Evolutionary conservation across 2,888 invertebrate genomes (phyloP).

Genomic region (Drosophila pseudotakahashii): DNA sequence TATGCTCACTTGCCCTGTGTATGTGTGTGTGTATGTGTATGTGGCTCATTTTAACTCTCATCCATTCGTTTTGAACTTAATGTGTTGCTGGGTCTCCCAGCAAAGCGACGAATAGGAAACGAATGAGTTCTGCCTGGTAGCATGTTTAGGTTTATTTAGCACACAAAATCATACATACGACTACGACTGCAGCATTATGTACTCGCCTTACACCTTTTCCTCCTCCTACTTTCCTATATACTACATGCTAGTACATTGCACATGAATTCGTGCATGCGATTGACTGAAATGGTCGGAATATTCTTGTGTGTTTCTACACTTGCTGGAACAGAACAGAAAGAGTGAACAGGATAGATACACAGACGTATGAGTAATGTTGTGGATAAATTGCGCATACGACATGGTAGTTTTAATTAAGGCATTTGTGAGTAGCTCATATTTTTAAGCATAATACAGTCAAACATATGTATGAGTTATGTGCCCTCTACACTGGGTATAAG

Average conservation of each 20-base stretch:
- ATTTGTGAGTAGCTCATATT: not conserved
- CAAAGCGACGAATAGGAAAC: conserved; percentile 77
- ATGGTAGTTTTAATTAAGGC: no score
- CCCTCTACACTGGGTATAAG: no score
- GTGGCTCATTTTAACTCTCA: conserved; percentile 79
- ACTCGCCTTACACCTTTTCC: conserved; percentile 14
- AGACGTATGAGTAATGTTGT: conserved; percentile 14
- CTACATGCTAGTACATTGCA: conserved; percentile 17
- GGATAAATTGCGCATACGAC: conserved; percentile 57
- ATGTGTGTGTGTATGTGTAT: conserved; percentile 28
- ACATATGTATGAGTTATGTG: no score
- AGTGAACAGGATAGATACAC: not conserved
- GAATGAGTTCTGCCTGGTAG: conserved; percentile 75
- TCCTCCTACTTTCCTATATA: conserved; percentile 33
- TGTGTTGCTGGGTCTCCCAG: conserved; percentile 61
- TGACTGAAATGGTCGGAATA: conserved; percentile 60
- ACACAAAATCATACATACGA: conserved; percentile 52
- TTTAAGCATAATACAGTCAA: no score
- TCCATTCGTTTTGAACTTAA: conserved; percentile 77
- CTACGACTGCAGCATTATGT: conserved; percentile 23
- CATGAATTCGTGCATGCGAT: conserved; percentile 56
- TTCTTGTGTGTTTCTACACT: conserved; percentile 2
- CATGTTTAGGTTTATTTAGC: conserved; percentile 79
- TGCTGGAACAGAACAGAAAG: not conserved
- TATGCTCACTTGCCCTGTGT: conserved; percentile 67